A percentile compares a stretch with the other conserved stretches of the same genome.
phyloP scores from a whole-genome alignment of 2,888 invertebrate genomes.

The Congeria kusceri region DNA sequence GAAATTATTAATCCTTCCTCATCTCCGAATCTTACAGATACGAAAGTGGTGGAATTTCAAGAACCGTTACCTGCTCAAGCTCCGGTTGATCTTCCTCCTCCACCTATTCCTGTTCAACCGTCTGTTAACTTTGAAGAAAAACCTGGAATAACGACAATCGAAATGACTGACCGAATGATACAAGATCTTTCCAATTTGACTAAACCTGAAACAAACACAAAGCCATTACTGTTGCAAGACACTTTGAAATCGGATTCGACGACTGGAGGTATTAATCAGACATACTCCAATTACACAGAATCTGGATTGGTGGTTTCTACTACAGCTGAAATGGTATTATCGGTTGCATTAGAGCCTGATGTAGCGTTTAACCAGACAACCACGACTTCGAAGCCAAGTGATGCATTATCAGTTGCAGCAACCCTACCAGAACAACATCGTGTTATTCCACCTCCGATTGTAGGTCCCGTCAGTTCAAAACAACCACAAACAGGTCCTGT shows the following conservation, averaged over 20 bases:
- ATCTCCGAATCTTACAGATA: not conserved
- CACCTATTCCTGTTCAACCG: constrained; percentile 20
- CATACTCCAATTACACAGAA: too few species aligned
- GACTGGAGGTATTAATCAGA: not conserved
- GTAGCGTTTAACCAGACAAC: too few species aligned
- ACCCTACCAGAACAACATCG: too few species aligned
- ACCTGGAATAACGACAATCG: constrained; percentile 24
- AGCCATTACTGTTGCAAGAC: not conserved
- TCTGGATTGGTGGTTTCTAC: too few species aligned
- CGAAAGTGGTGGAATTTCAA: not conserved
- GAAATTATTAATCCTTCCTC: not conserved
- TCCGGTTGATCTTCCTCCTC: constrained; percentile 27
- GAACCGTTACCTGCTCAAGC: not conserved
- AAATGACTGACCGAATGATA: constrained; percentile 18
- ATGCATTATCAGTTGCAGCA: too few species aligned
- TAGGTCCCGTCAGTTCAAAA: too few species aligned
- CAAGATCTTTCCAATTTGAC: constrained; percentile 1
- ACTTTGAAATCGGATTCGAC: not conserved
- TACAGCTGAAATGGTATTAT: too few species aligned
- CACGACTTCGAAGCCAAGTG: too few species aligned
- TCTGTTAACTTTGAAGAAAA: constrained; percentile 14
- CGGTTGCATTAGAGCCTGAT: too few species aligned
- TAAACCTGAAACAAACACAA: not conserved
- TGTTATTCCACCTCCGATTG: too few species aligned
- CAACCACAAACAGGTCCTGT: too few species aligned